These are phyloP conservation scores for Cheilosia scutellata DNA, from an alignment of 2,888 invertebrate genomes.

Conservation along the genomic window DNA sequence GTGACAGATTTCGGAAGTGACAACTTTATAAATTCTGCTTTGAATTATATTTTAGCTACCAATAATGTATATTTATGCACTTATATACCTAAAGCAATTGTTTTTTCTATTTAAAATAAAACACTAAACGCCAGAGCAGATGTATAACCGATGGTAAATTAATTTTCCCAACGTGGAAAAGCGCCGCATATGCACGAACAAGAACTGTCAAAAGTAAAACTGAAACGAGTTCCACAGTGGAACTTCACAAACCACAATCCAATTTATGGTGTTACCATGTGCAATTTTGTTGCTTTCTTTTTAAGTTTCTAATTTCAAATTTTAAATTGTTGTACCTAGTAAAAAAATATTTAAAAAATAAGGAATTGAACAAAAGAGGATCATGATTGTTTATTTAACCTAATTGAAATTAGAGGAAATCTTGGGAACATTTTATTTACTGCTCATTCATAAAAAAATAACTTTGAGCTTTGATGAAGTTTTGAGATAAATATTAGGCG, in stretches of 20 bases:
- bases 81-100: constrained; percentile 22
- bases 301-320: no score
- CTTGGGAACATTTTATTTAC: no score
- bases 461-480: no score
- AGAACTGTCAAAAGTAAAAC: constrained; percentile 25
- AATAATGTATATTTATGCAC: background rate
- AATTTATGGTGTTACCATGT: constrained; percentile 22
- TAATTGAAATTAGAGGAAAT: no score
- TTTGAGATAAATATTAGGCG: no score
- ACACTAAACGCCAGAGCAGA: background rate
- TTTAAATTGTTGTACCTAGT: no score
- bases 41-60: background rate
- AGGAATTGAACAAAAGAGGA: no score
- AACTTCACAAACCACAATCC: background rate
- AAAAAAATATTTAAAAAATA: no score
- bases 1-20: background rate
- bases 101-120: constrained; percentile 21
- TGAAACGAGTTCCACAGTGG: constrained; percentile 33
- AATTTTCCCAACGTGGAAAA: constrained; percentile 52
- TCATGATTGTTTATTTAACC: no score
- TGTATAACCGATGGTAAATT: background rate
- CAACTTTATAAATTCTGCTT: background rate
- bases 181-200: constrained; percentile 52
- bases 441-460: no score
- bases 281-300: background rate